A percentile compares a stretch with the other conserved stretches of the same genome.
Evolutionary conservation across 2,797 vertebrate genomes (phyloP).

Genomic region (Hippocampus kuda): DNA sequence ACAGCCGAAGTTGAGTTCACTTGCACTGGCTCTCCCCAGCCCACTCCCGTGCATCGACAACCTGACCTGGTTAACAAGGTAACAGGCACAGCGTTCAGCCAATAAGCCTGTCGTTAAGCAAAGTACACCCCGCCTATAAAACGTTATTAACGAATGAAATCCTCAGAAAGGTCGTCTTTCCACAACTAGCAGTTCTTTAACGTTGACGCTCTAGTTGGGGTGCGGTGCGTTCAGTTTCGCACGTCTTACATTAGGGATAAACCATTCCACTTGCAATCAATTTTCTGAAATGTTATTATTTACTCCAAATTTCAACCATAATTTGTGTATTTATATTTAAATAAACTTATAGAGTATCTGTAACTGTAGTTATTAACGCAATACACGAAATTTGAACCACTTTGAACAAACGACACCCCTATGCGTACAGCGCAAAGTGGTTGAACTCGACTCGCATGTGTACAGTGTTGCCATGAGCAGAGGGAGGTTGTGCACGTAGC

Average conservation of each 20-base stretch:
- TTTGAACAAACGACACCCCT: slow-evolving; percentile 20
- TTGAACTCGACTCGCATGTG: slow-evolving; percentile 67
- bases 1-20: slow-evolving; percentile 69
- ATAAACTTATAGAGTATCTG: background rate
- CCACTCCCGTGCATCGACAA: slow-evolving; percentile 70
- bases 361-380: background rate
- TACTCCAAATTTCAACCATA: background rate
- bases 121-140: slow-evolving; percentile 19
- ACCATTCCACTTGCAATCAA: slow-evolving; percentile 63
- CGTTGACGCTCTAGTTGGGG: slow-evolving; percentile 69
- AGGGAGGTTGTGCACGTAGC: slow-evolving; percentile 82
- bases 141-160: slow-evolving; percentile 44
- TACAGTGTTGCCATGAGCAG: slow-evolving; percentile 77
- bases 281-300: slow-evolving; percentile 19
- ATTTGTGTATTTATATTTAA: background rate
- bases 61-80: slow-evolving; percentile 56
- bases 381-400: background rate
- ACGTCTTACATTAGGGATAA: slow-evolving; percentile 87
- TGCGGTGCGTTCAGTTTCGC: slow-evolving; percentile 93
- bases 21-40: slow-evolving; percentile 65
- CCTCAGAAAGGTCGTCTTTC: slow-evolving; percentile 9
- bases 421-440: slow-evolving; percentile 63
- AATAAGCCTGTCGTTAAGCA: slow-evolving; percentile 32
- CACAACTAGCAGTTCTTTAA: slow-evolving; percentile 23
- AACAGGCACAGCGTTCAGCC: slow-evolving; percentile 27